Evolutionary conservation across 1,140 invertebrate species (phyloP), one percentile per base, ranked within the genome.

Genomic region (Drosophila virilis): DNA sequence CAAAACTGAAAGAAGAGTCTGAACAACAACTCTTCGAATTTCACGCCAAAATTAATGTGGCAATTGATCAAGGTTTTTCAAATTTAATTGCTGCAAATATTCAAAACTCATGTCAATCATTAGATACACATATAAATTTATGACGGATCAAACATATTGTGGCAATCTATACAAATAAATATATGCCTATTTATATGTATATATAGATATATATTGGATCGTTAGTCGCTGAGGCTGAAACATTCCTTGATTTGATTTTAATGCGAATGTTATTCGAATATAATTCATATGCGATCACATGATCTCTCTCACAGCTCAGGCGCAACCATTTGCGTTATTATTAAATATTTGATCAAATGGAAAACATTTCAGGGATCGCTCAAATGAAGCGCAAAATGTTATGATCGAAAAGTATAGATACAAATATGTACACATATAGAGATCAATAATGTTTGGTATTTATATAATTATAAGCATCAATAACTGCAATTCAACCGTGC

Each of bases 281-380:
- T 40, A 42, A 55, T 28, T 55, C 1, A 55, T 55, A 22, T n/a
- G 6, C 15, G 17, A 55, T 12, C 52, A 40, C 37, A 55, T 55
- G 52, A 55, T 55, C 37, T n/a, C 52, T 10, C 52, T 10, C 52
- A 40, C 52, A 55, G 52, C 48, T 55, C 10, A 55, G 22, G 52
- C 52, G 37, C 51, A 62, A 60, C 28, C 58, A 45, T 48, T 46
- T 60, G 43, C 32, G 28, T 12, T 43, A 35, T 46, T 43, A 46
- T 46, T 50, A 37, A 62, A 51, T 37, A 32, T 51, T 40, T n/a
- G 37, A 62, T 62, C 13, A 8, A 37, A 37, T 42, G 58, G 32
- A 46, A 46, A 60, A 62, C 12, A 62, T 50, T 48, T 48, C 33
- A n/a, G 0, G 35, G 17, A 61, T 37, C 58, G 45, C 43, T 48